Conservation (phyloP, 2,888 invertebrate species). For the Drosophila putrida region DNA sequence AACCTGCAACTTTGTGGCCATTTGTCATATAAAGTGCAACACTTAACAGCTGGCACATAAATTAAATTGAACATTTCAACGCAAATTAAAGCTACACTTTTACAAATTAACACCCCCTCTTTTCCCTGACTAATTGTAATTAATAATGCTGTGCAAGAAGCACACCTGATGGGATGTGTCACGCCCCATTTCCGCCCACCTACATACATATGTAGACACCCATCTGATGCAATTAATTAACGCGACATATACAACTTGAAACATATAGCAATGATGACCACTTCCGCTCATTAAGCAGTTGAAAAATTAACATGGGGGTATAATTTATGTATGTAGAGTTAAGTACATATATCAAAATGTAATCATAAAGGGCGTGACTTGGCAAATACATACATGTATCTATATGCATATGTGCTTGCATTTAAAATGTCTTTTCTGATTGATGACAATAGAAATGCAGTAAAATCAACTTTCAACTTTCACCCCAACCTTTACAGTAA, state of each 20-base stretch:
- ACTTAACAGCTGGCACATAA: conserved; percentile 67
- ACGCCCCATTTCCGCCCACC: conserved; percentile 38
- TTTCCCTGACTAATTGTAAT: conserved; percentile 67
- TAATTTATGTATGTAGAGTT: conserved; percentile 60
- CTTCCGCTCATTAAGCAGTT: conserved; percentile 78
- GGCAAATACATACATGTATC: neutral
- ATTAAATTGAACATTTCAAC: conserved; percentile 52
- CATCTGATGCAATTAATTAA: conserved; percentile 51
- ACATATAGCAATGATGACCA: conserved; percentile 67
- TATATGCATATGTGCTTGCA: neutral
- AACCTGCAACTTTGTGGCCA: conserved; percentile 61
- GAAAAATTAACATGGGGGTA: conserved; percentile 72
- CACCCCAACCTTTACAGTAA: conserved; percentile 16
- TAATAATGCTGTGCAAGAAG: conserved; percentile 63
- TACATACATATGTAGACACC: neutral
- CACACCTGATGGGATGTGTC: conserved; percentile 53
- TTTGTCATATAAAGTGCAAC: conserved; percentile 71
- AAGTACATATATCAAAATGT: conserved; percentile 35
- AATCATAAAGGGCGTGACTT: conserved; percentile 27
- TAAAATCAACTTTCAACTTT: conserved; percentile 2
- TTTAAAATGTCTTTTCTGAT: conserved; percentile 24
- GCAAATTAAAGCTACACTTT: conserved; percentile 65
- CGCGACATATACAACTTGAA: conserved; percentile 60
- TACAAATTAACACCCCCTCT: conserved; percentile 68
- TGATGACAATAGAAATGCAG: conserved; percentile 25